Percentiles rank a stretch among this genome's conserved stretches.
Evolutionary conservation across 92 coral and sea anemone genomes (phyloP).

Genomic region (Epizoanthus fatuus): DNA sequence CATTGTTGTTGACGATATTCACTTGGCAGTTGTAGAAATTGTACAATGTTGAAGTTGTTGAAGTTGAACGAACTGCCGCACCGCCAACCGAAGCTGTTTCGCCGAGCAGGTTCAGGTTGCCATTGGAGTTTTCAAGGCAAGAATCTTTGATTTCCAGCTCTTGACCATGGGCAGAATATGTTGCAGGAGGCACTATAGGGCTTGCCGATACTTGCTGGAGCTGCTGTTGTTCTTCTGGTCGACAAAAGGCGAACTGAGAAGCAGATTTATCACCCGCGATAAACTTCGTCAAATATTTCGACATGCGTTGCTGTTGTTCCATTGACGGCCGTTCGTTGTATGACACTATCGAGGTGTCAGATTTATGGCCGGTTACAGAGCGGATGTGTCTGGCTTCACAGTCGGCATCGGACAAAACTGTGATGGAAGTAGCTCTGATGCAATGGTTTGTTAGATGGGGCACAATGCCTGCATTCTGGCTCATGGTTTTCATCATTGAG

Average conservation of each 20-base stretch:
- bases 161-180: too few species aligned
- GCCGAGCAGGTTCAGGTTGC: too few species aligned
- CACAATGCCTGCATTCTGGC: slow-evolving; percentile 30
- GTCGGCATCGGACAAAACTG: slow-evolving; percentile 44
- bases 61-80: too few species aligned
- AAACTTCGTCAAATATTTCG: neutral
- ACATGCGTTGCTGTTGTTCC: slow-evolving; percentile 11
- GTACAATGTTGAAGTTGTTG: too few species aligned
- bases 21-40: too few species aligned
- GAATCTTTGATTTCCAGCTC: too few species aligned
- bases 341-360: slow-evolving; percentile 19
- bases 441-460: neutral
- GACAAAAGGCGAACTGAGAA: too few species aligned
- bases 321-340: slow-evolving; percentile 37
- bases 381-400: slow-evolving; percentile 38
- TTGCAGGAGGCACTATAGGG: too few species aligned
- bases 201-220: neutral
- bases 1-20: too few species aligned
- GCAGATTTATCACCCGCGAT: too few species aligned
- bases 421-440: slow-evolving; percentile 33
- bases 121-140: too few species aligned
- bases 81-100: too few species aligned
- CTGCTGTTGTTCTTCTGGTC: neutral
- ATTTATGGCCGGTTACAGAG: slow-evolving; percentile 55
- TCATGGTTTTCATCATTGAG: slow-evolving; percentile 42